phyloP scores from a whole-genome alignment of 1,140 invertebrate genomes.

The Stegodyphus dumicola region DNA sequence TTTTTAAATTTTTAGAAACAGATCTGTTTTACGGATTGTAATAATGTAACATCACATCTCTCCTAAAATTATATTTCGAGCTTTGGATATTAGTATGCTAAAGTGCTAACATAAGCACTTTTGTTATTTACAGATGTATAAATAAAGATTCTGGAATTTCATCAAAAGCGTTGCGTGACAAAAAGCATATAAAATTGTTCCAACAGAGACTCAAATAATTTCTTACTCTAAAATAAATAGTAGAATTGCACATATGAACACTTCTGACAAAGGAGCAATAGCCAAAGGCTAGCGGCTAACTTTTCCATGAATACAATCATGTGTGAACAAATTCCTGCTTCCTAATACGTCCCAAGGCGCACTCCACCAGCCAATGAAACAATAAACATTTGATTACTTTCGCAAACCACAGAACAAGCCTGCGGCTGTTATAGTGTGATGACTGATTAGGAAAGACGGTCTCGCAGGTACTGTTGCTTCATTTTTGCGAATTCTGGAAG shows the following conservation, averaged over 20 bases:
- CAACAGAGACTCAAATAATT: too few relatives aligned
- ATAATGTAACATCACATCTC: too few relatives aligned
- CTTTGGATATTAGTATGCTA: too few relatives aligned
- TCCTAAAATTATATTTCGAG: too few relatives aligned
- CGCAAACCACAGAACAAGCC: background rate
- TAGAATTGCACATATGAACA: background rate
- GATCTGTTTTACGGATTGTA: too few relatives aligned
- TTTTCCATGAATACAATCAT: slow-evolving; percentile 27
- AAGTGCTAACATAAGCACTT: too few relatives aligned
- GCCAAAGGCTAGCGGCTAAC: background rate
- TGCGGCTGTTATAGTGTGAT: background rate
- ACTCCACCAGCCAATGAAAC: slow-evolving; percentile 6
- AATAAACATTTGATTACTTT: slow-evolving; percentile 37
- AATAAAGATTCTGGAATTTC: too few relatives aligned
- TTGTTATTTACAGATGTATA: too few relatives aligned
- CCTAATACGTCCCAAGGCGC: slow-evolving; percentile 15
- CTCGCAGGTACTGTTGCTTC: background rate
- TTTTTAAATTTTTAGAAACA: too few relatives aligned
- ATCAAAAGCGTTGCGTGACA: too few relatives aligned
- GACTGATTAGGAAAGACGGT: background rate
- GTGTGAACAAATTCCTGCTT: background rate
- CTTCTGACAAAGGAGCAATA: background rate
- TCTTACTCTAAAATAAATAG: too few relatives aligned
- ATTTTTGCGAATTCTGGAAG: background rate
- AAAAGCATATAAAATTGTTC: too few relatives aligned